These are phyloP conservation scores for Hystrix brachyura DNA, from an alignment of 2,113 vertebrate genomes.

Conservation along the genomic window DNA sequence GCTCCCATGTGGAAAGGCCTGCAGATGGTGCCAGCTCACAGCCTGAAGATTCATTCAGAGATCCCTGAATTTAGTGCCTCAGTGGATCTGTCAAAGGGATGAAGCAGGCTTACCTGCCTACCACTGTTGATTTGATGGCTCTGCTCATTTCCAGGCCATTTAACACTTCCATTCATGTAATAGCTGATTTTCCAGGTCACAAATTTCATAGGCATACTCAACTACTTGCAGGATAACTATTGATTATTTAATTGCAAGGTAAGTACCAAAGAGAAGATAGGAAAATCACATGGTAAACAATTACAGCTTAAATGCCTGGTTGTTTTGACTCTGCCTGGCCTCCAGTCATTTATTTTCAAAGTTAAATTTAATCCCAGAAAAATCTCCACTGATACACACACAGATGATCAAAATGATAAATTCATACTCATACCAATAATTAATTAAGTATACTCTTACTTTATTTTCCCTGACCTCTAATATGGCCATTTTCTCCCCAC, in stretches of 20 bases:
- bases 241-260: slow-evolving; percentile 82
- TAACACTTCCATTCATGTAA: slow-evolving; percentile 74
- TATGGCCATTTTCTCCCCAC: background rate
- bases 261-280: slow-evolving; percentile 62
- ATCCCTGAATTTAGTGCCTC: slow-evolving; percentile 22
- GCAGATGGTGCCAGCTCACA: background rate
- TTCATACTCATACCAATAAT: background rate
- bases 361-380: slow-evolving; percentile 60
- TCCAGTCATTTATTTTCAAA: slow-evolving; percentile 64
- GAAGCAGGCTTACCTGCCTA: background rate
- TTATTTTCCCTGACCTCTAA: background rate
- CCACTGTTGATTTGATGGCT: background rate
- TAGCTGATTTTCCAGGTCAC: slow-evolving; percentile 82
- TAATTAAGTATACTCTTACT: background rate
- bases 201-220: slow-evolving; percentile 62
- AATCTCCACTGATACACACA: background rate
- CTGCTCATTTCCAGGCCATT: slow-evolving; percentile 77
- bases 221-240: slow-evolving; percentile 72
- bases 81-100: background rate
- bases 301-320: slow-evolving; percentile 69
- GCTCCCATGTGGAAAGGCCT: background rate
- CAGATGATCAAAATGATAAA: background rate
- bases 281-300: slow-evolving; percentile 81
- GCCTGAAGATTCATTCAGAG: background rate
- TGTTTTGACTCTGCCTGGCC: slow-evolving; percentile 49